Evolutionary conservation across 2,797 vertebrate genomes (phyloP).

Genomic region (Takifugu ocellatus): DNA sequence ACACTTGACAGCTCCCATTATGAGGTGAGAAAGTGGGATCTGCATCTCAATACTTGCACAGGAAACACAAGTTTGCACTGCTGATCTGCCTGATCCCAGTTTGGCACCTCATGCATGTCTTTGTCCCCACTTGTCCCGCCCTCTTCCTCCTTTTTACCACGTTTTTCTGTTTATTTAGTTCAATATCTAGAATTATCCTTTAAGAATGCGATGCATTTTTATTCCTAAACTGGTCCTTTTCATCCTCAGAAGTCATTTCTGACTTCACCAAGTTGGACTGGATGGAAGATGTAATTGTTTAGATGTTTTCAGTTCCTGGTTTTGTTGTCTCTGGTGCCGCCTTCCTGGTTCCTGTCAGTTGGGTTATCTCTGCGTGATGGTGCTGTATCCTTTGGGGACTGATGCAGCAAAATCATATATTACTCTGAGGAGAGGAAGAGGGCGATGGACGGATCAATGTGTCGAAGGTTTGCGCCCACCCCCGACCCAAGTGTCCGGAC

Average conservation of each 20-base stretch:
- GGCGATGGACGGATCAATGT: constrained; percentile 52
- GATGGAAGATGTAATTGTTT: no score
- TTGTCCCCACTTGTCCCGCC: constrained; percentile 34
- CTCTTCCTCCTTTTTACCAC: constrained; percentile 16
- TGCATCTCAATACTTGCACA: constrained; percentile 74
- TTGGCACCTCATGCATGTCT: constrained; percentile 46
- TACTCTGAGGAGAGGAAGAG: constrained; percentile 23
- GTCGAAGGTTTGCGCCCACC: constrained; percentile 38
- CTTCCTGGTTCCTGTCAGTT: constrained; percentile 17
- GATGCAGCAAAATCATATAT: constrained; percentile 60
- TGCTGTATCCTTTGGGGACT: constrained; percentile 46
- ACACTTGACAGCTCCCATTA: constrained; percentile 58
- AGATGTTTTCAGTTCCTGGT: neutral
- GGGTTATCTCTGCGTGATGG: constrained; percentile 18
- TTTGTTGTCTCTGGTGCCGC: constrained; percentile 8
- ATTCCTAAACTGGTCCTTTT: constrained; percentile 9
- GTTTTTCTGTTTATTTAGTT: constrained; percentile 4
- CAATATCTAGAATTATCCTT: no score
- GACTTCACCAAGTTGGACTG: no score
- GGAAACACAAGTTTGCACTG: constrained; percentile 62
- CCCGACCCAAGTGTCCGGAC: constrained; percentile 41
- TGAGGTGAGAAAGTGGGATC: constrained; percentile 61
- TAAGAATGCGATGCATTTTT: neutral
- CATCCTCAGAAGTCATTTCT: constrained; percentile 5
- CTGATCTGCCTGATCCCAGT: constrained; percentile 53